Evolutionary conservation across 1,140 invertebrate species (phyloP).

Genomic region (Macrobrachium rosenbergii): DNA sequence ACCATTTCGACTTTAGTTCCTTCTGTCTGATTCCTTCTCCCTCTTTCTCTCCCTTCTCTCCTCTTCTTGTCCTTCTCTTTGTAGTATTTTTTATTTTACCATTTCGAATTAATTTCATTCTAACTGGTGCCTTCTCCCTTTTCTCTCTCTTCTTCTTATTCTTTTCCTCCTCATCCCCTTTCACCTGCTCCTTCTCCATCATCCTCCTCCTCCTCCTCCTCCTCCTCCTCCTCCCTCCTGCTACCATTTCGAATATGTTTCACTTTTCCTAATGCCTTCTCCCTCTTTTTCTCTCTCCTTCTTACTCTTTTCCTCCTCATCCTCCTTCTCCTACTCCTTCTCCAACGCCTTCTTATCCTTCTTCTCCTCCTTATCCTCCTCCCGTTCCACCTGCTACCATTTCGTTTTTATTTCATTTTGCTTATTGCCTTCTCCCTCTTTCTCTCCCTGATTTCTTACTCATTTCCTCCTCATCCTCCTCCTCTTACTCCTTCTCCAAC

Average conservation of each 20-base stretch:
- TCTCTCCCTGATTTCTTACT: background rate
- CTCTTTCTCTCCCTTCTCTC: too few relatives aligned
- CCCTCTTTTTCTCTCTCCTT: too few relatives aligned
- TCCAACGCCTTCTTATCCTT: background rate
- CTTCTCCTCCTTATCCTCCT: background rate
- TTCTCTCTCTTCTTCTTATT: too few relatives aligned
- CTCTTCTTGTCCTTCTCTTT: too few relatives aligned
- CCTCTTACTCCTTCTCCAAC: background rate
- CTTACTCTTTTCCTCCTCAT: too few relatives aligned
- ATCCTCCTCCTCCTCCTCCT: background rate
- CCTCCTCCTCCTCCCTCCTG: background rate
- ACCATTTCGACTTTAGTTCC: too few relatives aligned
- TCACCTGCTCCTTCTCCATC: background rate
- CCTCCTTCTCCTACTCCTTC: background rate
- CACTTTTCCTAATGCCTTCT: background rate
- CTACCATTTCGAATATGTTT: too few relatives aligned
- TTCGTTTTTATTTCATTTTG: too few relatives aligned
- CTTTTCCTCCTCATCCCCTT: too few relatives aligned
- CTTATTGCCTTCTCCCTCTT: background rate
- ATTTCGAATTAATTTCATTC: too few relatives aligned
- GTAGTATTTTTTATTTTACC: too few relatives aligned
- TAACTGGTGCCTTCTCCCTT: background rate
- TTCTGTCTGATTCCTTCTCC: too few relatives aligned
- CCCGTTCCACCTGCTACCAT: background rate
- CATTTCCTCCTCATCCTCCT: background rate